These are phyloP conservation scores for Takifugu bimaculatus DNA, from an alignment of 2,113 vertebrate species.

Conservation along the genomic window DNA sequence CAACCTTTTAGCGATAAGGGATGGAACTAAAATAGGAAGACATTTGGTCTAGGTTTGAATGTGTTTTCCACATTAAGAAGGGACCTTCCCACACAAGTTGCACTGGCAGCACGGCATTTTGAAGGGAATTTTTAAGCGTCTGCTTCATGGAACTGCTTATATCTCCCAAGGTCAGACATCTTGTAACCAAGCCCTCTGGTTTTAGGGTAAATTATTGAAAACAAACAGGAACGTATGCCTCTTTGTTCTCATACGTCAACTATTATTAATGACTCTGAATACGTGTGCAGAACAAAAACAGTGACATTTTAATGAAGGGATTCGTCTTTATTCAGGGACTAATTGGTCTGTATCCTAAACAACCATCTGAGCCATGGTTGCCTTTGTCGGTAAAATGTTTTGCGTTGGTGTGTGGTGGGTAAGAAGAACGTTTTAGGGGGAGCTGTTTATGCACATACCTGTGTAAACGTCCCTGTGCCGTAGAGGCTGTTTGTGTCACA, in stretches of 20 bases:
- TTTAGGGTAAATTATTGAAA: not conserved
- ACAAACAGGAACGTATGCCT: conserved; percentile 15
- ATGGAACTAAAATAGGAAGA: not conserved
- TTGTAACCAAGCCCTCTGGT: conserved; percentile 3
- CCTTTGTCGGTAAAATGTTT: conserved; percentile 41
- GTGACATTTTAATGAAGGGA: conserved; percentile 18
- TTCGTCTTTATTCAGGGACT: conserved; percentile 49
- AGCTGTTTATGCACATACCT: conserved; percentile 17
- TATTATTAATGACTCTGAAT: conserved; percentile 5
- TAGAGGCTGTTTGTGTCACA: not conserved
- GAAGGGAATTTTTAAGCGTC: conserved; percentile 13
- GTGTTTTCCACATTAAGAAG: not conserved
- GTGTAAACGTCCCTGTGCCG: too few species aligned
- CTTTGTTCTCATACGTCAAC: too few species aligned
- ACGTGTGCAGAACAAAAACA: conserved; percentile 7
- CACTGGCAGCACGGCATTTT: conserved; percentile 3
- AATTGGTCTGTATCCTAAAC: conserved; percentile 29
- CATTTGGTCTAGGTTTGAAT: not conserved
- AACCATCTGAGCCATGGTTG: conserved; percentile 34
- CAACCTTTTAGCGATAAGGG: too few species aligned
- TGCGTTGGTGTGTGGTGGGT: conserved; percentile 26
- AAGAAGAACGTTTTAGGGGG: conserved; percentile 30
- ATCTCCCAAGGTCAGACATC: conserved; percentile 9
- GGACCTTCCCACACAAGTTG: conserved; percentile 5
- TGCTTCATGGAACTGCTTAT: conserved; percentile 5